Evolutionary conservation across 2,888 invertebrate genomes (phyloP), one percentile per base, ranked within the genome.

Genomic region (Drosophila recens): DNA sequence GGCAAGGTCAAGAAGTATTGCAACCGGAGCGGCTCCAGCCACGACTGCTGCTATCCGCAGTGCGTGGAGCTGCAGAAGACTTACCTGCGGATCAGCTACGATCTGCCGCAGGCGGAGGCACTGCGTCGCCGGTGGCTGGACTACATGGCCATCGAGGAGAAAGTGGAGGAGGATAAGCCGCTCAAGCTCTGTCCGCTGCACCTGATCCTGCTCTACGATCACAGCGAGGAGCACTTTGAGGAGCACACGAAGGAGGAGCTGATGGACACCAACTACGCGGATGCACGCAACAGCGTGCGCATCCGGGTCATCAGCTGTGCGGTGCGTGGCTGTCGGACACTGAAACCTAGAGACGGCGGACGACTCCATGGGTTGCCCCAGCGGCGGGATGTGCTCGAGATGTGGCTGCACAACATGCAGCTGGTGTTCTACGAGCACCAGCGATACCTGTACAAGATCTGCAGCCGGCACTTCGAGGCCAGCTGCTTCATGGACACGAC

Each of bases 361-460:
- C 71, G 66, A 0, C 68, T 91, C 1, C 82, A 86, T 40, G 68
- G 71, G 0, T 69, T 91, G 58, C 91, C 91, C 3, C 49, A 63
- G 0, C 76, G 78, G 4, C 43, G 51, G 0, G 89, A 90, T 15
- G 5, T 87, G 11, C 62, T 81, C 1, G 66, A 74, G 9, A 89
- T 84, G 79, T 91, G 91, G 91, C 69, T 87, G 10, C 71, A 89
- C 20, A 91, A 91, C 45, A 82, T 88, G 1, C 79, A 84, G 42
- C 42, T 91, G 11, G 72, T 73, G n/a, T 67, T 75, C 15, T 64
- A 76, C 30, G 88, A 90, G 38, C 62, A 79, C 33, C 84, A 84
- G 27, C 80, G 84, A 1, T 85, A 90, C 54, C 71, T 82, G 72
- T 75, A 80, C n/a, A 90, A 82, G 38, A 82, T 91, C n/a, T 91